Evolutionary conservation across 2,888 invertebrate species (phyloP).

Genomic region (Drosophila limbata): DNA sequence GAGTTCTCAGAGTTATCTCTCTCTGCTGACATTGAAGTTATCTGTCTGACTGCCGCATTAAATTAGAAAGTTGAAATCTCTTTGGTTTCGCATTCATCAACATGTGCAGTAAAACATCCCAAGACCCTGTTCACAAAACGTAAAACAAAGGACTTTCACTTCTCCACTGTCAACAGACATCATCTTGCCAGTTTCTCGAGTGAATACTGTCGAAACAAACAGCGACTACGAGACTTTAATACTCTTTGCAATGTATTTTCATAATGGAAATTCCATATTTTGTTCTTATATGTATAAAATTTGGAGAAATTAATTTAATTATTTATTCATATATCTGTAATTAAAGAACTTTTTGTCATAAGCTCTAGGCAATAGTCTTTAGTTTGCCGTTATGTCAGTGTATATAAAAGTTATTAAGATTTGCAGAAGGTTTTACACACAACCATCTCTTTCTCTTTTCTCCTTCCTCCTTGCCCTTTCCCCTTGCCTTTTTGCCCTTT

Average conservation of each 20-base stretch:
- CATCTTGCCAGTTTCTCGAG: conserved; percentile 59
- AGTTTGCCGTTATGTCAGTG: conserved; percentile 27
- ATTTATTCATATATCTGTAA: neutral
- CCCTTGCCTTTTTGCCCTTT: conserved; percentile 47
- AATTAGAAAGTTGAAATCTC: conserved; percentile 78
- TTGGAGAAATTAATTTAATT: neutral
- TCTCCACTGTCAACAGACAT: conserved; percentile 69
- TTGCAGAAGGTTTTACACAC: conserved; percentile 52
- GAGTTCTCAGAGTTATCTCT: conserved; percentile 16
- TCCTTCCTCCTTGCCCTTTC: conserved; percentile 15
- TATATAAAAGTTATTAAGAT: conserved; percentile 69
- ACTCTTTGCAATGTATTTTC: neutral
- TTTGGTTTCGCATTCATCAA: conserved; percentile 75
- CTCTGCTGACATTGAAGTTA: conserved; percentile 49
- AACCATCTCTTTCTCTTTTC: conserved; percentile 25
- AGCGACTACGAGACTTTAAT: conserved; percentile 1
- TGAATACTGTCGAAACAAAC: conserved; percentile 32
- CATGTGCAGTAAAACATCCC: conserved; percentile 58
- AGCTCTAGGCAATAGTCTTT: neutral
- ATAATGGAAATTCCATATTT: neutral
- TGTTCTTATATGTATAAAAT: neutral
- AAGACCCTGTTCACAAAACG: conserved; percentile 5
- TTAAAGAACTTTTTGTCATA: neutral
- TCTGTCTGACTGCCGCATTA: conserved; percentile 69
- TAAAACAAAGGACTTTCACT: conserved; percentile 64